Conservation (phyloP, 2,888 invertebrate species). For the Drosophila mimetica region DNA sequence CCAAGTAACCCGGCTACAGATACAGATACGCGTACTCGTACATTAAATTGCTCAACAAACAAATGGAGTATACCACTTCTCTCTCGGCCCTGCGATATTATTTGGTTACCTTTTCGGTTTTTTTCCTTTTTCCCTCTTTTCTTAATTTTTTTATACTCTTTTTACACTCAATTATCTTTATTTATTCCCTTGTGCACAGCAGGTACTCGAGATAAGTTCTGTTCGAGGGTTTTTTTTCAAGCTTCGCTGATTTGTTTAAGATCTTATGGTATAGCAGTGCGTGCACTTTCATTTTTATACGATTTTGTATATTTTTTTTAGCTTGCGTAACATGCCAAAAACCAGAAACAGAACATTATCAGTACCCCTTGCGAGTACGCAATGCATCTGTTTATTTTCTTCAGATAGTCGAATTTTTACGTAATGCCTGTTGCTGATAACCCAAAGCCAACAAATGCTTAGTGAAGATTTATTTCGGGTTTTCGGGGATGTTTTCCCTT, state of each 20-base stretch:
- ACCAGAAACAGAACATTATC: conserved; percentile 45
- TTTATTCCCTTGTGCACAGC: conserved; percentile 44
- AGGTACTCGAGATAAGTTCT: conserved; percentile 57
- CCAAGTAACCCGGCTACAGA: conserved; percentile 20
- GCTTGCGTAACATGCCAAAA: conserved; percentile 40
- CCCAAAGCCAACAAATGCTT: conserved; percentile 13
- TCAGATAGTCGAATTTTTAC: conserved; percentile 33
- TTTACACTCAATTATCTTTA: conserved; percentile 53
- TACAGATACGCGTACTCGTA: conserved; percentile 25
- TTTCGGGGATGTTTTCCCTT: conserved; percentile 28
- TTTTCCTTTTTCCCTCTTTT: conserved; percentile 25
- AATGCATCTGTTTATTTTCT: conserved; percentile 36
- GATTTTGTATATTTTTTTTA: background rate
- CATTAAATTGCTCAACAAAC: conserved; percentile 72
- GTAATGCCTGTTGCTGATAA: conserved; percentile 41
- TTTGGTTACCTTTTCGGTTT: conserved; percentile 47
- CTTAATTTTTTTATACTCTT: conserved; percentile 29
- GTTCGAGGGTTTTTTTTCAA: conserved; percentile 17
- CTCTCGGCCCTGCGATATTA: conserved; percentile 17
- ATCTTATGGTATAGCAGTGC: conserved; percentile 37
- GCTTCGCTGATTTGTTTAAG: conserved; percentile 36
- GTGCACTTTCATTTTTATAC: conserved; percentile 60
- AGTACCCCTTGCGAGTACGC: conserved; percentile 32
- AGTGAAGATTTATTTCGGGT: conserved; percentile 28
- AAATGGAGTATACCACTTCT: conserved; percentile 22